phyloP scores from a whole-genome alignment of 1,140 invertebrate species.

The Panagrolaimus sp. region DNA sequence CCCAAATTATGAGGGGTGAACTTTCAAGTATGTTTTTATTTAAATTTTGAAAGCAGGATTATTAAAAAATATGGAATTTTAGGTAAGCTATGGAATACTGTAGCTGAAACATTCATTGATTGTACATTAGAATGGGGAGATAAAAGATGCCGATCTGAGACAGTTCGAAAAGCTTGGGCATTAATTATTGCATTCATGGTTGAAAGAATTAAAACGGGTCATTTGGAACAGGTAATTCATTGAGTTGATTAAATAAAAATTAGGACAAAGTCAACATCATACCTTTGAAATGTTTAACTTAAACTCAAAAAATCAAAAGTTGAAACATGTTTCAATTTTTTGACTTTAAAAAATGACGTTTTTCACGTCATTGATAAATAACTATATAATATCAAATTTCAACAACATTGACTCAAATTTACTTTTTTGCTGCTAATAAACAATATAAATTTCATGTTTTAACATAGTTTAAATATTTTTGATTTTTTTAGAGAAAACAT shows the following conservation, averaged over 20 bases:
- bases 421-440: no score
- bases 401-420: no score
- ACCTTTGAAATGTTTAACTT: no score
- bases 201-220: slow-evolving; percentile 57
- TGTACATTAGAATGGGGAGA: slow-evolving; percentile 59
- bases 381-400: no score
- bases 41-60: background rate
- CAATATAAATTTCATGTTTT: no score
- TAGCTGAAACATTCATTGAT: slow-evolving; percentile 59
- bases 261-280: no score
- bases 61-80: slow-evolving; percentile 20
- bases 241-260: no score
- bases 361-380: no score
- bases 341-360: no score
- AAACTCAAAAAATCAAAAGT: no score
- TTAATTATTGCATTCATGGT: slow-evolving; percentile 58
- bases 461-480: no score
- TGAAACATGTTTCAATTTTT: no score
- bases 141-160: slow-evolving; percentile 36
- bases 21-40: slow-evolving; percentile 45
- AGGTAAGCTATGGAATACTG: slow-evolving; percentile 59
- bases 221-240: slow-evolving; percentile 52
- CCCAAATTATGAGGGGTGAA: slow-evolving; percentile 49
- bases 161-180: slow-evolving; percentile 47
- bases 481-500: slow-evolving; percentile 42